Percentiles rank a stretch among this genome's conserved stretches.
Evolutionary conservation across 2,888 invertebrate species (phyloP).

Genomic region (Argynnis bischoffii): DNA sequence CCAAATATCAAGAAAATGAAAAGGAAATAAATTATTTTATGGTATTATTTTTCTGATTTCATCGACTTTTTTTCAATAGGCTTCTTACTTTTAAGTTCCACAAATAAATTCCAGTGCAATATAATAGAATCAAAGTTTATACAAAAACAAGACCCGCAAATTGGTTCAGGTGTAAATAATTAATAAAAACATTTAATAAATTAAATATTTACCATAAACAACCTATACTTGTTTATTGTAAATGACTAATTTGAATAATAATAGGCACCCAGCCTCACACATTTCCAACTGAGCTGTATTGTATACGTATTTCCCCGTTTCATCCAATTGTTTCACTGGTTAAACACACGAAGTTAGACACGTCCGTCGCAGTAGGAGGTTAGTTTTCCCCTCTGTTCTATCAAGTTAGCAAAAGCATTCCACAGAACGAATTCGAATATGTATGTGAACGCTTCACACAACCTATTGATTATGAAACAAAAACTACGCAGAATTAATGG

Average conservation of each 20-base stretch:
- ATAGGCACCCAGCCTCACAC: conserved; percentile 15
- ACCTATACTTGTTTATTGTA: neutral
- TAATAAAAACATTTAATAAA: too few relatives aligned
- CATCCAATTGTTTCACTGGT: conserved; percentile 24
- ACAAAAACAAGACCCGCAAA: too few relatives aligned
- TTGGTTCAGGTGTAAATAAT: too few relatives aligned
- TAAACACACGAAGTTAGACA: conserved; percentile 25
- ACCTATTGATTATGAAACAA: conserved; percentile 38
- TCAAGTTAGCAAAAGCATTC: conserved; percentile 22
- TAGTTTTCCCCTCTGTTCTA: conserved; percentile 30
- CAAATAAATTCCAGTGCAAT: too few relatives aligned
- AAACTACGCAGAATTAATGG: conserved; percentile 35
- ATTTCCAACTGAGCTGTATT: conserved; percentile 6
- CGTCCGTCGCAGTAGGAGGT: conserved; percentile 33
- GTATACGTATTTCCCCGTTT: conserved; percentile 20
- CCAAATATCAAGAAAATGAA: too few relatives aligned
- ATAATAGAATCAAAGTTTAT: too few relatives aligned
- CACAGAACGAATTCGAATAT: conserved; percentile 25
- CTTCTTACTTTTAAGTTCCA: too few relatives aligned
- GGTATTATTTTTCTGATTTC: too few relatives aligned
- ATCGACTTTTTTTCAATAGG: too few relatives aligned
- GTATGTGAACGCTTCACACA: conserved; percentile 33
- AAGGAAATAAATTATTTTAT: too few relatives aligned
- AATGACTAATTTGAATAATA: conserved; percentile 23
- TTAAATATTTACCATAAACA: neutral